Conservation (phyloP, 2,888 invertebrate genomes). For the Imbricaverruca yamaguchii region DNA sequence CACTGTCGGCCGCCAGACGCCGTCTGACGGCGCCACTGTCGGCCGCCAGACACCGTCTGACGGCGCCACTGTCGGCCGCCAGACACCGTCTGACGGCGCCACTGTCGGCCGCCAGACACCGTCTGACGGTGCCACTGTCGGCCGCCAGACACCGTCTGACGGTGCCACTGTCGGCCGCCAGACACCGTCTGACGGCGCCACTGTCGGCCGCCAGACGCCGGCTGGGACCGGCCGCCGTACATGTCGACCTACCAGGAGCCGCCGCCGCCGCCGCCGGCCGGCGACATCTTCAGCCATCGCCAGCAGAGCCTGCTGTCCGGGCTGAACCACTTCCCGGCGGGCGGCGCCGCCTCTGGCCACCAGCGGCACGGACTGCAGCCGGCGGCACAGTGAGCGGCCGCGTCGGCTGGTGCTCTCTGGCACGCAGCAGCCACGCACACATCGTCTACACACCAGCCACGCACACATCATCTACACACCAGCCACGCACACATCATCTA, state of each 20-base stretch:
- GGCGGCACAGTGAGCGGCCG: background rate
- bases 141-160: no score
- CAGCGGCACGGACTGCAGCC: no score
- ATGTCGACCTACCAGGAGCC: background rate
- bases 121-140: no score
- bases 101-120: background rate
- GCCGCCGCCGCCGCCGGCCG: constrained; percentile 25
- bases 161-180: no score
- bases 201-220: background rate
- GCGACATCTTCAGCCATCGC: constrained; percentile 23
- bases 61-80: background rate
- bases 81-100: background rate
- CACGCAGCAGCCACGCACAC: background rate
- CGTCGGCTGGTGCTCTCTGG: background rate
- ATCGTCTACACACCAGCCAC: no score
- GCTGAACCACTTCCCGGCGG: background rate
- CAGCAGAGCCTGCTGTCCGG: background rate
- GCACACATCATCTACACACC: no score
- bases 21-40: no score
- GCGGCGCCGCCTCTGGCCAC: background rate
- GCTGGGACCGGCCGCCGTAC: background rate
- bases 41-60: no score
- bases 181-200: no score
- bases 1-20: no score
- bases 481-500: no score